phyloP scores from a whole-genome alignment of 2,797 vertebrate species.

The Selene dorsalis region DNA sequence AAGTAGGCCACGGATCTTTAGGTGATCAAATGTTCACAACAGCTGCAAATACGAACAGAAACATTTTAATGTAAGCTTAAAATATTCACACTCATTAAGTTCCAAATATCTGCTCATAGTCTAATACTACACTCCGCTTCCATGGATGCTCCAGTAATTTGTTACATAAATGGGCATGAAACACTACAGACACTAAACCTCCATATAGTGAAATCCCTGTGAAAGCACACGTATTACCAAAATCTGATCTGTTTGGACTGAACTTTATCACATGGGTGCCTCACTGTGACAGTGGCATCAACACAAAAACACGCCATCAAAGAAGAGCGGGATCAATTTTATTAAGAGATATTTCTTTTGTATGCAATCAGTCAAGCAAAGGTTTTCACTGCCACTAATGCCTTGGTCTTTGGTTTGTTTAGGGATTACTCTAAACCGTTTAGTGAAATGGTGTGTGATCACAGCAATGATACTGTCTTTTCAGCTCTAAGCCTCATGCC shows the following conservation, averaged over 20 bases:
- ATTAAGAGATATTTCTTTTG: slow-evolving; percentile 22
- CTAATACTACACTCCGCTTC: background rate
- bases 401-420: slow-evolving; percentile 52
- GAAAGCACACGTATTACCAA: background rate
- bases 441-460: slow-evolving; percentile 63
- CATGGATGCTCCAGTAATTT: background rate
- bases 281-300: background rate
- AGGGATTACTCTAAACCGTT: slow-evolving; percentile 61
- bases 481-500: slow-evolving; percentile 49
- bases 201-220: slow-evolving; percentile 1
- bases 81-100: background rate
- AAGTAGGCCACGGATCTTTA: background rate
- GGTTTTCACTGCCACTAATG: slow-evolving; percentile 43
- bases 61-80: background rate
- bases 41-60: background rate
- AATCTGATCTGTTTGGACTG: background rate
- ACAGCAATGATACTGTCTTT: slow-evolving; percentile 51
- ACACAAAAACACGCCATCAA: background rate
- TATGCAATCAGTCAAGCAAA: slow-evolving; percentile 31
- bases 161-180: slow-evolving; percentile 4
- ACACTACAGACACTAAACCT: slow-evolving; percentile 9
- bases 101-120: background rate
- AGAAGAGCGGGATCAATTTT: slow-evolving; percentile 18
- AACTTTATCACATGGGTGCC: background rate
- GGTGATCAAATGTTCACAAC: background rate